phyloP scores from a whole-genome alignment of 2,797 vertebrate species.

The Hafferia zeledoni region DNA sequence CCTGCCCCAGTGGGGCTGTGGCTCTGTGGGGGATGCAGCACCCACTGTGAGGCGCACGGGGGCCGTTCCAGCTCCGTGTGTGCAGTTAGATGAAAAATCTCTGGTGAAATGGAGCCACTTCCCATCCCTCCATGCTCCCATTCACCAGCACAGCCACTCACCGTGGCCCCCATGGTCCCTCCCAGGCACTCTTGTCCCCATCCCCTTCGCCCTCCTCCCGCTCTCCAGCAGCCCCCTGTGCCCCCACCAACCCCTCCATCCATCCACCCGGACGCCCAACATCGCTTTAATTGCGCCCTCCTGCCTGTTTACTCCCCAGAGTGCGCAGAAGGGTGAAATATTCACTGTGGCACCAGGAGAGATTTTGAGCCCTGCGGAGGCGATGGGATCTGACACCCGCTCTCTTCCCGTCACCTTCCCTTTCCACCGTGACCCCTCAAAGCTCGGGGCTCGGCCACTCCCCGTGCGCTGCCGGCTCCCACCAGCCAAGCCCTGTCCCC shows the following conservation, averaged over 20 bases:
- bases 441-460: background rate
- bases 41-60: fast-evolving
- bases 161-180: background rate
- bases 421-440: conserved; percentile 14
- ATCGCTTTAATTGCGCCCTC: background rate
- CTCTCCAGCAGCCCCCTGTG: background rate
- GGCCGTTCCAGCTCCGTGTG: fast-evolving
- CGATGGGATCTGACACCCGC: conserved; percentile 59
- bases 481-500: background rate
- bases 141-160: background rate
- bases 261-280: background rate
- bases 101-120: background rate
- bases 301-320: background rate
- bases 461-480: background rate
- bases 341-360: conserved; percentile 53
- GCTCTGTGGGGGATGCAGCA: background rate
- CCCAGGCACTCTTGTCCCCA: fast-evolving
- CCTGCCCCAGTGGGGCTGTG: fast-evolving
- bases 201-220: background rate
- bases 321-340: conserved; percentile 50
- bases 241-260: background rate
- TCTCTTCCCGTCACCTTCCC: conserved; percentile 41
- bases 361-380: background rate
- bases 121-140: background rate
- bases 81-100: background rate